Evolutionary conservation across 2,888 invertebrate genomes (phyloP), one percentile per base, ranked within the genome.

Genomic region (Syrphus vitripennis): DNA sequence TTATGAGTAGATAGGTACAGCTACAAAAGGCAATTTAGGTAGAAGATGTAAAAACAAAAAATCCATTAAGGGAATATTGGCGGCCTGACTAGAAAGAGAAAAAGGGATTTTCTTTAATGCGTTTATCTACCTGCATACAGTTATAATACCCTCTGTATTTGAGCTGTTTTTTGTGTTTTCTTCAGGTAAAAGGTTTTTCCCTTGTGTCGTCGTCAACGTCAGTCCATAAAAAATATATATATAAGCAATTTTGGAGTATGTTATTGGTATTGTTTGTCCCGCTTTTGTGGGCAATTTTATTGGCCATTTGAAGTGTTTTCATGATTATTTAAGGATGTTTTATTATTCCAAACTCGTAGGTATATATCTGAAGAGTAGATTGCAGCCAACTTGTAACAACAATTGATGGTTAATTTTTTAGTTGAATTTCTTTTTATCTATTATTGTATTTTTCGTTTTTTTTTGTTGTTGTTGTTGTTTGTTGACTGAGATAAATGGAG

Each of bases 61-160:
- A 78, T 86, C 86, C 86, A 86, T 86, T 86, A 86, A 74, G 86
- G 81, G 81, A 82, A 61, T 84, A 84, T 84, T 81, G 37, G 37
- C 40, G 63, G 53, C 63, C 65, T 31, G 45, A 59, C 53, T 53
- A 59, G 31, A 59, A 67, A 77, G 53, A 37, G 59, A 12, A 34
- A n/a, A 40, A 69, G 74, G 77, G 75, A 77, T 86, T 82, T 86
- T 70, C 74, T 82, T 82, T 86, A 86, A 86, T 86, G 82, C 86
- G 86, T 82, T 86, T 86, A 82, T 82, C 82, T 86, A 86, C 86
- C 86, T 86, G 86, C 82, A 82, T 82, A 70, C 76, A 77, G 80
- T 63, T 79, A 63, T 31, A 31, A n/a, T n/a, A n/a, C n/a, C n/a
- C n/a, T n/a, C n/a, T 37, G 50, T 9, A 48, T 40, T 42, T 29